Conservation (phyloP, 2,888 invertebrate species). For the Agrochola lychnidis region DNA sequence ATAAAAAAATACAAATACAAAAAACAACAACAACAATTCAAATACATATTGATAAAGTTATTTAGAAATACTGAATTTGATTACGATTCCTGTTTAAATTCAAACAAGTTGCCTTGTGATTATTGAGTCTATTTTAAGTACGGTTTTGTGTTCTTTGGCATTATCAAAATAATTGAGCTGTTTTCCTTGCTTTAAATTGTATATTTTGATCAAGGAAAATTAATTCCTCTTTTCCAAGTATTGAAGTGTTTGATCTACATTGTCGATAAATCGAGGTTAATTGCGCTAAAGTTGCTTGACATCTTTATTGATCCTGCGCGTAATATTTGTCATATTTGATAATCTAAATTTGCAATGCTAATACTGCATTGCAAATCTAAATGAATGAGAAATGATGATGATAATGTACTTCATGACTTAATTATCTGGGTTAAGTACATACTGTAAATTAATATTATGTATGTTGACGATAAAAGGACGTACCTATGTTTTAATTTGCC, state of each 20-base stretch:
- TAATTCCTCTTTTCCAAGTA: neutral
- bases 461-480: neutral
- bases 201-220: neutral
- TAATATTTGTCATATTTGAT: neutral
- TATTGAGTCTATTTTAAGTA: neutral
- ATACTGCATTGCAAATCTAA: neutral
- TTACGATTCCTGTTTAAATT: constrained; percentile 25
- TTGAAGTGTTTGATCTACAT: constrained; percentile 2
- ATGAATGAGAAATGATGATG: no score
- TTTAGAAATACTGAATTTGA: constrained; percentile 11
- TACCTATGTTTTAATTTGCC: neutral
- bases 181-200: constrained; percentile 4
- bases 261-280: constrained; percentile 23
- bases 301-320: neutral
- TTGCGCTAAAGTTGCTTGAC: constrained; percentile 1
- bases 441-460: neutral
- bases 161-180: neutral
- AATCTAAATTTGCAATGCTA: neutral
- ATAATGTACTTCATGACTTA: neutral
- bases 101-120: neutral
- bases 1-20: no score
- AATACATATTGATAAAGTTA: no score
- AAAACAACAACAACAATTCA: no score
- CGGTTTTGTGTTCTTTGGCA: neutral
- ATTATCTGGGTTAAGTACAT: neutral